phyloP scores from a whole-genome alignment of 2,113 vertebrate genomes.

The Cebus imitator region DNA sequence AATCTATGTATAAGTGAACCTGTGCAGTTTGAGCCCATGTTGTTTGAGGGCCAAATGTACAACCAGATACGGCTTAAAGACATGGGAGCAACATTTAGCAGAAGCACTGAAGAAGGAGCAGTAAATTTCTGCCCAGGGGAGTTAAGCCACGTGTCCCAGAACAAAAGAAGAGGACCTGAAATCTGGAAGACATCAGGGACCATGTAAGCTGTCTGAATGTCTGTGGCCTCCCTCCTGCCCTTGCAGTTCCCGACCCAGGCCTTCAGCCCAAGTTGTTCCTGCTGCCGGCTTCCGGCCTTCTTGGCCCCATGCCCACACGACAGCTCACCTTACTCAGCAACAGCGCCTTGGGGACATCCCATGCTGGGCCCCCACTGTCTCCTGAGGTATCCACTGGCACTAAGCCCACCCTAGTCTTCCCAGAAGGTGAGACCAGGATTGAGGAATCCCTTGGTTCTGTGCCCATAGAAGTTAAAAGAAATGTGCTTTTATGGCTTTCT shows the following conservation, averaged over 20 bases:
- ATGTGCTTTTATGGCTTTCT: neutral
- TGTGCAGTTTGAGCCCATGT: fast-evolving
- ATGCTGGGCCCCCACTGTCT: too few species aligned
- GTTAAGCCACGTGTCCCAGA: neutral
- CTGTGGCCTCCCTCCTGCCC: neutral
- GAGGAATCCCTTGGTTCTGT: neutral
- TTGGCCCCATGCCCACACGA: fast-evolving
- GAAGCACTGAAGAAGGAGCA: neutral
- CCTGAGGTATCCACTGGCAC: too few species aligned
- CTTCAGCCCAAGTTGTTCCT: neutral
- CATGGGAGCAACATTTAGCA: neutral
- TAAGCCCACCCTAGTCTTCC: neutral
- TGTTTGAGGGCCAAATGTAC: neutral
- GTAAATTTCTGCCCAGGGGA: neutral
- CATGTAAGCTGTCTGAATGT: neutral
- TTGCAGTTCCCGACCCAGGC: neutral
- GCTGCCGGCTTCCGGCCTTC: neutral
- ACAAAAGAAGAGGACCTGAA: neutral
- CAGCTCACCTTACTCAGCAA: neutral
- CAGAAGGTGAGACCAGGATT: neutral
- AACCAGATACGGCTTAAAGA: neutral
- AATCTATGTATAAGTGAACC: neutral
- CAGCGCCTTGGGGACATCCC: neutral
- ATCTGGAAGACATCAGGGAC: neutral
- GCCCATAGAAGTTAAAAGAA: neutral